Conservation (phyloP, 2,888 invertebrate genomes). For the Galerucella pusilla region DNA sequence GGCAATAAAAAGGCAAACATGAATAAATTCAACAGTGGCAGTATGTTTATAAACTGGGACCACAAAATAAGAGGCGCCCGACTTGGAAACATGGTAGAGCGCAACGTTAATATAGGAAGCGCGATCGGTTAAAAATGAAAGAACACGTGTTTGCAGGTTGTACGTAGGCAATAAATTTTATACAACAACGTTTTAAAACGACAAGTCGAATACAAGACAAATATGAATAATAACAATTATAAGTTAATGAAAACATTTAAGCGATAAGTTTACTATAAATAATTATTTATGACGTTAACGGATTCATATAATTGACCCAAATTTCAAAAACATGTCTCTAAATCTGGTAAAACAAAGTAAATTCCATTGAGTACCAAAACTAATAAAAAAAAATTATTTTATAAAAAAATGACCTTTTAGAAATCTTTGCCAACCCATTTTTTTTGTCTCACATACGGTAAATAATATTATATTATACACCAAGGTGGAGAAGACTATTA, state of each 20-base stretch:
- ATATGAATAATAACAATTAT: background rate
- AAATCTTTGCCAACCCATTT: no score
- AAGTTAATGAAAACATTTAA: background rate
- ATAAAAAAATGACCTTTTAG: no score
- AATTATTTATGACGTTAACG: no score
- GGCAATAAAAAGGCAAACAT: constrained; percentile 19
- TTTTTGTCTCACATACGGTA: no score
- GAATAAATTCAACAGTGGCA: constrained; percentile 23
- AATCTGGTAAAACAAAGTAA: no score
- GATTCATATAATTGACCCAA: no score
- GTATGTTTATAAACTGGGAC: constrained; percentile 25
- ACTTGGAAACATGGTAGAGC: background rate
- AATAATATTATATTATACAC: no score
- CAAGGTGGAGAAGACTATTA: no score
- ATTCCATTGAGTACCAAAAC: no score
- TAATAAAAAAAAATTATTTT: no score
- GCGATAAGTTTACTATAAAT: no score
- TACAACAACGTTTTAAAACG: background rate
- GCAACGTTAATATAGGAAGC: background rate
- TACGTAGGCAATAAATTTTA: constrained; percentile 4
- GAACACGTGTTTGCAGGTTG: constrained; percentile 20
- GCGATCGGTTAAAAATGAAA: constrained; percentile 11
- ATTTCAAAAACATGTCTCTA: no score
- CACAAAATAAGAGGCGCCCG: constrained; percentile 11
- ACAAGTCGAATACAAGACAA: background rate